Conservation (phyloP, 1,140 invertebrate species). For the Neodiprion virginianus region DNA sequence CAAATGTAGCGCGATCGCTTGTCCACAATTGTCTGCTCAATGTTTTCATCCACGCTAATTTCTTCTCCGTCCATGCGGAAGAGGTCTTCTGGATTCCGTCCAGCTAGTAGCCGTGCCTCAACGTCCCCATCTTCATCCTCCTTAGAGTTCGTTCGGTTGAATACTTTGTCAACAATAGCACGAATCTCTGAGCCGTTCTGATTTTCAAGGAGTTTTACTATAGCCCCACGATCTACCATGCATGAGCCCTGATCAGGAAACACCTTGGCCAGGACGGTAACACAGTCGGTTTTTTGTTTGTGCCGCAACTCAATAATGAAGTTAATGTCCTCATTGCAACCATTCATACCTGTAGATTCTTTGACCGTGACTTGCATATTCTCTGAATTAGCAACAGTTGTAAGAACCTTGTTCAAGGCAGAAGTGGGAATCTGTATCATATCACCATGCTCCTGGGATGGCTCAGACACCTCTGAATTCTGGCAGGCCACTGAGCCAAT, state of each 20-base stretch:
- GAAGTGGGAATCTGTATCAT: conserved; percentile 57
- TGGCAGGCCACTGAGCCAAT: background rate
- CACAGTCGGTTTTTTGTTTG: conserved; percentile 42
- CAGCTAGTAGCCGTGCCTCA: conserved; percentile 39
- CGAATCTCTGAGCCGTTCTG: conserved; percentile 48
- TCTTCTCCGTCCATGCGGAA: conserved; percentile 58
- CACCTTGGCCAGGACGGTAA: conserved; percentile 52
- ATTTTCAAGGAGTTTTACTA: conserved; percentile 49
- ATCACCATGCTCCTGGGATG: conserved; percentile 17
- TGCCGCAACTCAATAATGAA: conserved; percentile 56
- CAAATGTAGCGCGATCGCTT: conserved; percentile 53
- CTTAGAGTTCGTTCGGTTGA: conserved; percentile 34
- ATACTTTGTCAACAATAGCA: conserved; percentile 46
- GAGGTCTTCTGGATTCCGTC: conserved; percentile 53
- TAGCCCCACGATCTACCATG: conserved; percentile 49
- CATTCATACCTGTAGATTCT: conserved; percentile 50
- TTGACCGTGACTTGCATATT: conserved; percentile 56
- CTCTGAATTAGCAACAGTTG: conserved; percentile 48
- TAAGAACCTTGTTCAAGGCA: conserved; percentile 55
- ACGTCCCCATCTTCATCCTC: conserved; percentile 47
- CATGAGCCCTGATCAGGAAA: conserved; percentile 59
- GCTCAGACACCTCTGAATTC: background rate
- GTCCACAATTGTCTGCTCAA: conserved; percentile 47
- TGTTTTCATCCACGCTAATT: conserved; percentile 57
- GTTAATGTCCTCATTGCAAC: conserved; percentile 55